A percentile compares a stretch with the other conserved stretches of the same genome.
These are phyloP conservation scores for Cyclura pinguis DNA, from an alignment of 2,797 vertebrate species.

Conservation along the genomic window DNA sequence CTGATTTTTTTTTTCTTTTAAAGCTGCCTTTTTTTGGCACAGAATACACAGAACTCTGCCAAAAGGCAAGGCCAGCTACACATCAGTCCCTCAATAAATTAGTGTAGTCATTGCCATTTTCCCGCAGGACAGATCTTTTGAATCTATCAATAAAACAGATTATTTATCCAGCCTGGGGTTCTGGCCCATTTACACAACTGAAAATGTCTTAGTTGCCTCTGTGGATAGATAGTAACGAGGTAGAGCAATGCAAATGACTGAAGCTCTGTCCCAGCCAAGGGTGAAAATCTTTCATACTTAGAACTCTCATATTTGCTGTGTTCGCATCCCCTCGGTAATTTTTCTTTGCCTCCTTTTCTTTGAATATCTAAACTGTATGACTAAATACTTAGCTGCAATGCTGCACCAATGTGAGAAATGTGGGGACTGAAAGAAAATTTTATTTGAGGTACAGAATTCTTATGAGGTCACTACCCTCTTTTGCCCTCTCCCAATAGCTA, in stretches of 20 bases:
- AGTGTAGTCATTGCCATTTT: not conserved
- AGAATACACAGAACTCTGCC: not conserved
- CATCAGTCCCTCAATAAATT: not conserved
- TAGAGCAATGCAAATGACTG: not conserved
- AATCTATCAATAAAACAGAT: constrained; percentile 8
- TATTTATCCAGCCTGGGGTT: not conserved
- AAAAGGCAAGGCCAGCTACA: not conserved
- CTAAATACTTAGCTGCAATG: no score
- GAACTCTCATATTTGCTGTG: no score
- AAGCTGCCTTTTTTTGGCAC: not conserved
- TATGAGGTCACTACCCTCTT: no score
- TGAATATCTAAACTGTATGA: no score
- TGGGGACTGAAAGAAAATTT: no score
- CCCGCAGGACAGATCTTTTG: not conserved
- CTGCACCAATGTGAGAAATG: no score
- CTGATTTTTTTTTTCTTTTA: not conserved
- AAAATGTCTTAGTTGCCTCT: not conserved
- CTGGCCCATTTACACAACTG: not conserved
- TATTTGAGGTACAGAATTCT: no score
- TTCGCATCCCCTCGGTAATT: no score
- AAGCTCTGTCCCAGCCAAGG: not conserved
- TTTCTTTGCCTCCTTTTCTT: no score
- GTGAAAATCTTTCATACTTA: no score
- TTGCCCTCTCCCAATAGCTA: no score
- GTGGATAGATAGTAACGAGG: not conserved